Percentiles rank a stretch among this genome's conserved stretches.
Evolutionary conservation across 2,888 invertebrate genomes (phyloP).

Genomic region (Cephonodes hylas): DNA sequence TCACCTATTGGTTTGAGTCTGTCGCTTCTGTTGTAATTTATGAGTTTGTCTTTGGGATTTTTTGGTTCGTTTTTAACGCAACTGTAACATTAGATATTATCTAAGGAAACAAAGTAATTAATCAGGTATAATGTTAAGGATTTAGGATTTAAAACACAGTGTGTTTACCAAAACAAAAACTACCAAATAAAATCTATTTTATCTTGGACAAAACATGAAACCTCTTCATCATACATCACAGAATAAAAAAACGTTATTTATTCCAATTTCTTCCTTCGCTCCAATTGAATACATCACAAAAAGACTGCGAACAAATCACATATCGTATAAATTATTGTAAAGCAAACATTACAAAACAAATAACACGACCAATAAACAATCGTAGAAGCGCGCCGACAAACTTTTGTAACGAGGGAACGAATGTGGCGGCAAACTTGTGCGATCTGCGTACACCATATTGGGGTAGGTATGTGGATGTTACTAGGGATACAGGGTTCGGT

Average conservation of each 20-base stretch:
- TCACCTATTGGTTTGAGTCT: constrained; percentile 6
- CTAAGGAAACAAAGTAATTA: too few species aligned
- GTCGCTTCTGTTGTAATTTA: constrained; percentile 7
- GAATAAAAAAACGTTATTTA: too few species aligned
- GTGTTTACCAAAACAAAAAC: too few species aligned
- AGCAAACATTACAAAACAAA: constrained; percentile 1
- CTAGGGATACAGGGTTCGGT: neutral
- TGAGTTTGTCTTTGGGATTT: neutral
- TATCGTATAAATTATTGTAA: neutral
- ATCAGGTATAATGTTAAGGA: too few species aligned
- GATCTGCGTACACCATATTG: neutral
- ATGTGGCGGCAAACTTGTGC: neutral
- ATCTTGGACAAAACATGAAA: too few species aligned
- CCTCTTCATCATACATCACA: too few species aligned
- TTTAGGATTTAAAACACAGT: too few species aligned
- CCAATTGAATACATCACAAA: too few species aligned
- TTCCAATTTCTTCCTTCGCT: too few species aligned
- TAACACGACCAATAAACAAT: constrained; percentile 5
- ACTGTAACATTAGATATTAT: neutral
- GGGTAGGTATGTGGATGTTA: neutral
- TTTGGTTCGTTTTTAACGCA: neutral
- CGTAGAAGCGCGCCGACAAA: neutral
- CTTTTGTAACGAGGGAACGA: constrained; percentile 10
- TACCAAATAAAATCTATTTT: too few species aligned
- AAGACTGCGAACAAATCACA: neutral